Evolutionary conservation across 1,140 invertebrate species (phyloP).

Genomic region (Dysdera silvatica): DNA sequence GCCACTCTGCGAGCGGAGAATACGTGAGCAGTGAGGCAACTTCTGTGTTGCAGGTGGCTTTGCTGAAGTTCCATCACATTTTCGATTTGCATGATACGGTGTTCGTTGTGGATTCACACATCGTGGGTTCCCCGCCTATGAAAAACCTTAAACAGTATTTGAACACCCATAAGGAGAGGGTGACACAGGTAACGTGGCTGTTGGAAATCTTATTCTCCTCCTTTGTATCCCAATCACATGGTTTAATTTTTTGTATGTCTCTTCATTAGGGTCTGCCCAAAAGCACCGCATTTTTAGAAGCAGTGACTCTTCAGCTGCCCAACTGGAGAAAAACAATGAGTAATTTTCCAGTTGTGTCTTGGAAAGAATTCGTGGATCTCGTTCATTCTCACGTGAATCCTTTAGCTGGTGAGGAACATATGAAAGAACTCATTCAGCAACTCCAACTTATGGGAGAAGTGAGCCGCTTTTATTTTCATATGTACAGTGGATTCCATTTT

Average conservation of each 20-base stretch:
- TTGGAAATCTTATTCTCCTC: too few relatives aligned
- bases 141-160: constrained; percentile 53
- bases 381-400: constrained; percentile 59
- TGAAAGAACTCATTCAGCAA: constrained; percentile 58
- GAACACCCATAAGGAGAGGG: constrained; percentile 43
- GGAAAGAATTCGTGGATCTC: constrained; percentile 56
- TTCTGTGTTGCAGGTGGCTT: constrained; percentile 49
- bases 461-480: too few relatives aligned
- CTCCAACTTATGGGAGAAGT: constrained; percentile 62
- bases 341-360: constrained; percentile 59
- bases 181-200: constrained; percentile 49
- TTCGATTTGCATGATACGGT: constrained; percentile 52
- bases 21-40: constrained; percentile 53
- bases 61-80: constrained; percentile 48
- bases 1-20: constrained; percentile 47
- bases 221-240: background rate
- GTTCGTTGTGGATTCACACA: constrained; percentile 55
- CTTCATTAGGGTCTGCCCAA: constrained; percentile 51
- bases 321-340: constrained; percentile 49
- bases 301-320: constrained; percentile 51
- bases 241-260: constrained; percentile 25
- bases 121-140: constrained; percentile 52
- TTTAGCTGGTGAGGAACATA: constrained; percentile 58
- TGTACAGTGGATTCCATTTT: too few relatives aligned
- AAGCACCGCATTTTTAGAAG: constrained; percentile 57